A percentile compares a stretch with the other conserved stretches of the same genome.
Evolutionary conservation across 2,113 vertebrate genomes (phyloP).

Genomic region (Lanius ludovicianus): DNA sequence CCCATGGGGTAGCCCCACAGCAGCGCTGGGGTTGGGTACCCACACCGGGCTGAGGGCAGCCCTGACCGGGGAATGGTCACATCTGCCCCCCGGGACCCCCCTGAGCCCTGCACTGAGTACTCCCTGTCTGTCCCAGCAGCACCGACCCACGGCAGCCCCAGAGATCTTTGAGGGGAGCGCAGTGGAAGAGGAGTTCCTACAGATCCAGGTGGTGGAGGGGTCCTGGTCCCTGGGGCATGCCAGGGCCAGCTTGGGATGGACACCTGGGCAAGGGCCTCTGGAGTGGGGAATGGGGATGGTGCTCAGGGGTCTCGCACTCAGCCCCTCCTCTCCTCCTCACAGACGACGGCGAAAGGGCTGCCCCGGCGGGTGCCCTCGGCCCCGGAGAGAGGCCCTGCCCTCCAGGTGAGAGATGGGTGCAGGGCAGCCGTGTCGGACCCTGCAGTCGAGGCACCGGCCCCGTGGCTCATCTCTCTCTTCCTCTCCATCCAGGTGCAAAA

Average conservation of each 20-base stretch:
- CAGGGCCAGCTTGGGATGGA: background rate
- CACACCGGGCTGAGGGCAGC: fast-evolving
- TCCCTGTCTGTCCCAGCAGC: background rate
- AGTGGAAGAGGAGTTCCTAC: constrained; percentile 54
- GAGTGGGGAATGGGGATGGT: background rate
- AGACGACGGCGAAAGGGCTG: background rate
- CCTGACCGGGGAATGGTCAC: background rate
- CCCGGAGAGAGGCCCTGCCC: fast-evolving
- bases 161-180: constrained; percentile 33
- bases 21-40: fast-evolving
- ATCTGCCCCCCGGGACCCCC: fast-evolving
- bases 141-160: background rate
- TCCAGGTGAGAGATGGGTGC: background rate
- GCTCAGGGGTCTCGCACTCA: background rate
- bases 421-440: fast-evolving
- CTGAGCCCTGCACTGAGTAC: background rate
- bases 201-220: constrained; percentile 27
- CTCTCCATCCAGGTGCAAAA: constrained; percentile 31
- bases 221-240: background rate
- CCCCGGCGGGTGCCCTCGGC: background rate
- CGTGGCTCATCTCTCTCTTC: background rate
- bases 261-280: background rate
- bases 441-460: fast-evolving
- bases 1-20: fast-evolving
- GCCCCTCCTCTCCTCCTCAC: background rate